These are phyloP conservation scores for Zaprionus bogoriensis DNA, from an alignment of 2,888 invertebrate species.

Conservation along the genomic window DNA sequence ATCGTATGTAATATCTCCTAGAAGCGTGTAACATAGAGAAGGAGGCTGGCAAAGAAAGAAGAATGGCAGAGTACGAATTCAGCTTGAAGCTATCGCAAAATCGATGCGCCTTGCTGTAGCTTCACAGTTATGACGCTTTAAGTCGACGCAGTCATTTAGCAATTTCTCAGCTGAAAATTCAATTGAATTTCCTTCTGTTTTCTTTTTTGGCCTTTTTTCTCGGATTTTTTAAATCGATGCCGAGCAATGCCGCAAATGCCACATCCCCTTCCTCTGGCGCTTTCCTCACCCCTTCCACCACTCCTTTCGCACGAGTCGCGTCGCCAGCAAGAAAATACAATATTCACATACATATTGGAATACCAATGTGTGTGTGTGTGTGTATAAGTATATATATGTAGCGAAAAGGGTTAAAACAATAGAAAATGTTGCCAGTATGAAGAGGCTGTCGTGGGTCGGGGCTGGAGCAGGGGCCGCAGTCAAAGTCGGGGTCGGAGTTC, in stretches of 20 bases:
- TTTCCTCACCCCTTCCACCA: too few relatives aligned
- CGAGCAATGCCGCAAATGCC: slow-evolving; percentile 52
- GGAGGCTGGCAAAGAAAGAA: too few relatives aligned
- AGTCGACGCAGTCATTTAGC: slow-evolving; percentile 9
- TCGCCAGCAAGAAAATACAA: slow-evolving; percentile 15
- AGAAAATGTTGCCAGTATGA: slow-evolving; percentile 57
- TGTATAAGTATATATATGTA: not conserved
- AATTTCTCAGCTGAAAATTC: slow-evolving; percentile 31
- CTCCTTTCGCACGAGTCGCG: slow-evolving; percentile 26
- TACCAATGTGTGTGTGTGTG: not conserved
- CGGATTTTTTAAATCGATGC: slow-evolving; percentile 61
- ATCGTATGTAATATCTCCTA: too few relatives aligned
- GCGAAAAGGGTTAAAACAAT: slow-evolving; percentile 73
- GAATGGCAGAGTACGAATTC: too few relatives aligned
- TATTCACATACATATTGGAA: slow-evolving; percentile 2
- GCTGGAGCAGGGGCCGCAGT: not conserved
- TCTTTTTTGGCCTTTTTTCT: not conserved
- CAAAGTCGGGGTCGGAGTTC: slow-evolving; percentile 11
- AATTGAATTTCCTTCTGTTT: slow-evolving; percentile 24
- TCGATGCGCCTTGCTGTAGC: not conserved
- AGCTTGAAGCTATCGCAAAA: too few relatives aligned
- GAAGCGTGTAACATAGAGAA: too few relatives aligned
- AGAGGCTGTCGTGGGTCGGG: slow-evolving; percentile 1
- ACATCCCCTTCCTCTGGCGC: slow-evolving; percentile 32
- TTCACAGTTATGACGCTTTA: slow-evolving; percentile 12